Evolutionary conservation across 2,888 invertebrate species (phyloP).

Genomic region (Alentia gelatinosa): DNA sequence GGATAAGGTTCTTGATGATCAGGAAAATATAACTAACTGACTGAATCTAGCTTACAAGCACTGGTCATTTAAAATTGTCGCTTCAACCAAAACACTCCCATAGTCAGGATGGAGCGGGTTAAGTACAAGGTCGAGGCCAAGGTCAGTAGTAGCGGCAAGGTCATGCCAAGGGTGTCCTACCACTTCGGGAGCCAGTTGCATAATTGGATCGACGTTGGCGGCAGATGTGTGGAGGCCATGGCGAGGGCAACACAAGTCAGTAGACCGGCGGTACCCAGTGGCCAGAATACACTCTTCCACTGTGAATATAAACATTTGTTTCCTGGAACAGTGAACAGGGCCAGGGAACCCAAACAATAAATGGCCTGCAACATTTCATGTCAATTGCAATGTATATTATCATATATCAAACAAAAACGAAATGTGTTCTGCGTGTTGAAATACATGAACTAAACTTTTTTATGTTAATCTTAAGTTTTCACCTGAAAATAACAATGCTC

Average conservation of each 20-base stretch:
- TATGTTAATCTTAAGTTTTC: too few species aligned
- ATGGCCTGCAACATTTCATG: too few species aligned
- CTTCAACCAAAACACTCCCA: too few species aligned
- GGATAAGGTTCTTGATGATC: too few species aligned
- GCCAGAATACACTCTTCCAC: conserved; percentile 48
- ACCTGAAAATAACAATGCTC: too few species aligned
- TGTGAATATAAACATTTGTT: conserved; percentile 46
- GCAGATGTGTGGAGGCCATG: background rate
- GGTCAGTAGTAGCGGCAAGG: background rate
- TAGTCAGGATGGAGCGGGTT: background rate
- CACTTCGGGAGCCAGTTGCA: conserved; percentile 57
- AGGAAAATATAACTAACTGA: too few species aligned
- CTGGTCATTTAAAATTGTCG: too few species aligned
- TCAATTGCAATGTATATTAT: too few species aligned
- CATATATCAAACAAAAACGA: too few species aligned
- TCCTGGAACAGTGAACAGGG: conserved; percentile 41
- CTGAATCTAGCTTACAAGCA: too few species aligned
- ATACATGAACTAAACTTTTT: too few species aligned
- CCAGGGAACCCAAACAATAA: background rate
- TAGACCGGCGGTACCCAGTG: background rate
- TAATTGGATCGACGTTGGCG: conserved; percentile 45
- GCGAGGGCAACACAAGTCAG: conserved; percentile 31
- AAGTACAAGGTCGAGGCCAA: background rate
- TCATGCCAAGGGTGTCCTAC: conserved; percentile 50
- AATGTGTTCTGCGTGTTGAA: too few species aligned